Conservation (phyloP, 2,888 invertebrate species). For the Drosophila stalkeri region DNA sequence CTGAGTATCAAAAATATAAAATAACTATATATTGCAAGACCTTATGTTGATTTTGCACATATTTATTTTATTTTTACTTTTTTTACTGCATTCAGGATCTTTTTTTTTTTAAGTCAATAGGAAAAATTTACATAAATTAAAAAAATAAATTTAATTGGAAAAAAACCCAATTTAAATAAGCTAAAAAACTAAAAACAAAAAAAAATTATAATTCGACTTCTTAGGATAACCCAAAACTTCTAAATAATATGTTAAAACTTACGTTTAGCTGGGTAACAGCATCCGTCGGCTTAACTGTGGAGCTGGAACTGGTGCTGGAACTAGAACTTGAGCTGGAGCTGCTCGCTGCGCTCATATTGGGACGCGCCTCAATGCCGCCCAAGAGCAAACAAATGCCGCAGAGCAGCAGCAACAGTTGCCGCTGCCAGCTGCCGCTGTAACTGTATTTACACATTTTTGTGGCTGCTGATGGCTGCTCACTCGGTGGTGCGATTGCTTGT, state of each 20-base stretch:
- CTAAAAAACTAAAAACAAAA: background rate
- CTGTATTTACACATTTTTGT: conserved; percentile 17
- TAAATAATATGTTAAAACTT: conserved; percentile 45
- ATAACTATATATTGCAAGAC: too few relatives aligned
- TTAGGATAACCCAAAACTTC: background rate
- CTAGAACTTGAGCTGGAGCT: conserved; percentile 26
- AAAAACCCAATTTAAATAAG: background rate
- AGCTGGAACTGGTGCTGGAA: conserved; percentile 12
- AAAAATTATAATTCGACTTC: background rate
- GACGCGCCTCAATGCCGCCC: conserved; percentile 82
- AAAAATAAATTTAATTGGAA: background rate
- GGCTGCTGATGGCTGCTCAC: conserved; percentile 23
- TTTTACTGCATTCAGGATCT: too few relatives aligned
- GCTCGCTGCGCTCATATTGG: conserved; percentile 72
- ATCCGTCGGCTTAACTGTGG: conserved; percentile 34
- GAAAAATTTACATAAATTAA: too few relatives aligned
- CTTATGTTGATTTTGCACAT: too few relatives aligned
- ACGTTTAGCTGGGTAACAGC: conserved; percentile 58
- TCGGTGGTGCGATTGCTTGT: conserved; percentile 49
- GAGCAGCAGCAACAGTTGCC: conserved; percentile 55
- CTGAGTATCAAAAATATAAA: too few relatives aligned
- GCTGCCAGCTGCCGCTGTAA: conserved; percentile 37
- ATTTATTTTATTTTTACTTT: too few relatives aligned
- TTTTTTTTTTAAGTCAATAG: too few relatives aligned
- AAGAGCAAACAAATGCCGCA: conserved; percentile 74